Evolutionary conservation across 1,140 invertebrate genomes (phyloP), one percentile per base, ranked within the genome.

Genomic region (Telenomus remus): DNA sequence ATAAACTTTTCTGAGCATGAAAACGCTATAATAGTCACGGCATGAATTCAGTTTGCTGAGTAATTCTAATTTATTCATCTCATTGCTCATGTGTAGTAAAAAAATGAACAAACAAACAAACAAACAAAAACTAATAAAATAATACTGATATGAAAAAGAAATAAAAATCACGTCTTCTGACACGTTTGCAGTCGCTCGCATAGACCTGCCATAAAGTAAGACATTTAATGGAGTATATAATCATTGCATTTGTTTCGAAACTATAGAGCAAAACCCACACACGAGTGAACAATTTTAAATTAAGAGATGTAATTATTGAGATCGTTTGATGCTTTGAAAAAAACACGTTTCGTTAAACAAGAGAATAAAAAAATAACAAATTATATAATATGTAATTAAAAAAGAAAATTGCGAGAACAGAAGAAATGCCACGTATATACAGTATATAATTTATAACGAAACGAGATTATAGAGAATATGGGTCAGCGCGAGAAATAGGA

Each of bases 161-260:
- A 13, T n/a, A 33, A 13, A 63, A 72, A 72, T 78, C 66, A 69
- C 60, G 70, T 72, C 71, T 78, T 78, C 63, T 70, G 65, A 78
- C 37, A 68, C 59, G 6, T 27, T 75, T 75, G 48, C 61, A 78
- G 71, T 74, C 70, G 76, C 63, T 72, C 74, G 63, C 66, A 70
- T 74, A 70, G 55, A 50, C 59, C 76, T 74, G 70, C 61, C 63
- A 69, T 70, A 60, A 49, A 55, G 55, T 51, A 65, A 42, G 54
- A 56, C 69, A 72, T 53, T 78, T 78, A 60, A 51, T 44, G 14
- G 14, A 60, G 15, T 68, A 60, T 13, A 39, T 71, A 61, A 61
- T 55, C 64, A 66, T 71, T 71, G 68, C 71, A 56, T 73, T 72
- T 68, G 46, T 73, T 78, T 61, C 33, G 69, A 66, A 63, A 54